These are phyloP conservation scores for Knipowitschia caucasica DNA, from an alignment of 2,797 vertebrate genomes.

Conservation along the genomic window DNA sequence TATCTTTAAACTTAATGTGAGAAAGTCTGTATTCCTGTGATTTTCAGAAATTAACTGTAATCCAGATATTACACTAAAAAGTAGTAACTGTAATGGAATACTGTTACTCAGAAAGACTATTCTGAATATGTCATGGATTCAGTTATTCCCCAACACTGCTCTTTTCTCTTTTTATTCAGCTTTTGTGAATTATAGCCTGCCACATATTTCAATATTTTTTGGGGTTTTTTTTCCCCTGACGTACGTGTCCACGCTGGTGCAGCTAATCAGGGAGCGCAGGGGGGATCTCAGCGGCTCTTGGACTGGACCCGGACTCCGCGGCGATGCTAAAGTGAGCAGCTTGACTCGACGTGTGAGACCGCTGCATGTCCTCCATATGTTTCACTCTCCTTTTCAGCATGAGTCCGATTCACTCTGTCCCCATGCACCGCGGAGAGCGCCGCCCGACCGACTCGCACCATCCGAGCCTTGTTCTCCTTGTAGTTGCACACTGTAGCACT, in stretches of 20 bases:
- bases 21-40: no score
- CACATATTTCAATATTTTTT: no score
- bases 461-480: conserved; percentile 9
- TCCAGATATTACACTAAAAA: no score
- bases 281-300: conserved; percentile 40
- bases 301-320: conserved; percentile 41
- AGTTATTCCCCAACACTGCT: no score
- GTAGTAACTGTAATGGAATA: no score
- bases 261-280: conserved; percentile 46
- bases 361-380: conserved; percentile 61
- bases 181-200: no score
- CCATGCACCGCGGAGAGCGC: background rate
- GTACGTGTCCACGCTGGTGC: conserved; percentile 26
- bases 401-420: conserved; percentile 24
- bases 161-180: no score
- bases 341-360: conserved; percentile 48
- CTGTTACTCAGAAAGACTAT: no score
- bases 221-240: conserved; percentile 38
- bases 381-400: conserved; percentile 41
- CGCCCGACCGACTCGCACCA: conserved; percentile 7
- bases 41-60: no score
- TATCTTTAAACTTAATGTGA: no score
- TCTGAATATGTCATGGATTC: no score
- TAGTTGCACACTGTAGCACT: no score
- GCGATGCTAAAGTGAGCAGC: conserved; percentile 59